A percentile compares a stretch with the other conserved stretches of the same genome.
Conservation (phyloP, 2,888 invertebrate species). For the Hermodice carunculata region DNA sequence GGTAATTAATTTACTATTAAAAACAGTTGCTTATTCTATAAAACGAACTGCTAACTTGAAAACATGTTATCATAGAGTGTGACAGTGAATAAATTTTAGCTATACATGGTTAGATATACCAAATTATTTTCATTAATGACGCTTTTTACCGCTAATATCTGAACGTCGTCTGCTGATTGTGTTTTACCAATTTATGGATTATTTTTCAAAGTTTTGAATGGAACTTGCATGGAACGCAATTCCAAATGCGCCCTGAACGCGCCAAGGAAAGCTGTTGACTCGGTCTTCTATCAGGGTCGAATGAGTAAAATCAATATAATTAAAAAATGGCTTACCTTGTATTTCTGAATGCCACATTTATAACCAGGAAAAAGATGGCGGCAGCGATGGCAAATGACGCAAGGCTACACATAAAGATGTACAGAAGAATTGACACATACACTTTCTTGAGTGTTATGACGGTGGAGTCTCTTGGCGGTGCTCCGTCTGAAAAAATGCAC, state of each 20-base stretch:
- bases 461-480: conserved; percentile 12
- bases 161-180: too few species aligned
- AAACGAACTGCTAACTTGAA: too few species aligned
- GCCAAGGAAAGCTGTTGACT: not conserved
- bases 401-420: conserved; percentile 1
- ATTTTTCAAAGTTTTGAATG: not conserved
- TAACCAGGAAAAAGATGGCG: conserved; percentile 1
- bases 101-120: too few species aligned
- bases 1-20: too few species aligned
- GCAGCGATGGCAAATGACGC: conserved; percentile 6
- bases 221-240: not conserved
- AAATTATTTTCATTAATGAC: too few species aligned
- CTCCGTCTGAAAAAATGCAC: conserved; percentile 4
- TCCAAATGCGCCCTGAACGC: not conserved
- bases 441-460: not conserved
- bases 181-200: too few species aligned
- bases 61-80: too few species aligned
- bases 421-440: not conserved
- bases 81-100: too few species aligned
- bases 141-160: too few species aligned
- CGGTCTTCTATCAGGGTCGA: too few species aligned
- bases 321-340: conserved; percentile 2
- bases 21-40: too few species aligned
- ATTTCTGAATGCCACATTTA: conserved; percentile 5
- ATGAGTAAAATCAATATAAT: too few species aligned